These are phyloP conservation scores for Drosophila bipectinata DNA, from an alignment of 1,140 invertebrate genomes.

Conservation along the genomic window DNA sequence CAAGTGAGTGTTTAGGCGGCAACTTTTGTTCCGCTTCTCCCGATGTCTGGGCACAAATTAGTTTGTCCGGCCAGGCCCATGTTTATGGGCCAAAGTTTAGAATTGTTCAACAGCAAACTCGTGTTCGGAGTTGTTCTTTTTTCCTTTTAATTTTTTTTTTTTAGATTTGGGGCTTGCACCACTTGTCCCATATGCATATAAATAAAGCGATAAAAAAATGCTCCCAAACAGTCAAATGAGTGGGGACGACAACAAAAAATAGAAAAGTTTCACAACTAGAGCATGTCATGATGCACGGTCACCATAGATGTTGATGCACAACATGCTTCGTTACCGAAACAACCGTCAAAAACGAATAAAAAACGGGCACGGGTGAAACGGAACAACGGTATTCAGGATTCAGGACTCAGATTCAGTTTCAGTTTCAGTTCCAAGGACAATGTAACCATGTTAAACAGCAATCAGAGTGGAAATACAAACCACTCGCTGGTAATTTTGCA, in stretches of 20 bases:
- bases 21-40: constrained; percentile 39
- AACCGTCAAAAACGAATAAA: constrained; percentile 20
- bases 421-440: constrained; percentile 71
- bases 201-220: constrained; percentile 68
- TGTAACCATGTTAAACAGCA: constrained; percentile 82
- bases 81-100: constrained; percentile 53
- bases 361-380: constrained; percentile 36
- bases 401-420: constrained; percentile 54
- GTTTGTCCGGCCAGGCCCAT: constrained; percentile 56
- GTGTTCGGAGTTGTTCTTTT: constrained; percentile 47
- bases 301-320: constrained; percentile 59
- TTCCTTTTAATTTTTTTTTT: constrained; percentile 16
- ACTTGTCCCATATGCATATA: constrained; percentile 75
- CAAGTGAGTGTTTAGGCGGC: constrained; percentile 68
- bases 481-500: constrained; percentile 81
- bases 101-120: constrained; percentile 65
- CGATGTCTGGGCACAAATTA: constrained; percentile 68
- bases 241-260: constrained; percentile 19
- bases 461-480: constrained; percentile 82
- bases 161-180: constrained; percentile 16
- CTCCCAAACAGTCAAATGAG: constrained; percentile 20
- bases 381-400: constrained; percentile 48
- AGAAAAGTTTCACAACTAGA: constrained; percentile 70
- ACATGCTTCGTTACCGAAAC: constrained; percentile 55
- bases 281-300: constrained; percentile 75